Conservation (phyloP, 2,888 invertebrate species). For the Stramonita haemastoma region DNA sequence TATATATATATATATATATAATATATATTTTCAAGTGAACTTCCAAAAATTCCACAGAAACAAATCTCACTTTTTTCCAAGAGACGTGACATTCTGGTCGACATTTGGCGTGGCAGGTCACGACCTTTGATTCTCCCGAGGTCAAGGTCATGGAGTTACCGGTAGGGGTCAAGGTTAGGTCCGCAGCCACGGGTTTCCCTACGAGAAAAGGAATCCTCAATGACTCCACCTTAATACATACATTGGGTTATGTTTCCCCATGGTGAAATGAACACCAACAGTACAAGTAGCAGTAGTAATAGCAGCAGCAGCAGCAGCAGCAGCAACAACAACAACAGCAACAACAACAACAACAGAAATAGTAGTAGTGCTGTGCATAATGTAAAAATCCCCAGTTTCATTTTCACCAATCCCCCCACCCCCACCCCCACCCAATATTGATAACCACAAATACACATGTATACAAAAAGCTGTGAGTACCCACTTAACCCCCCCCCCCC, state of each 20-base stretch:
- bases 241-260: not conserved
- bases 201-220: not conserved
- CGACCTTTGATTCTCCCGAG: not conserved
- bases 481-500: too few species aligned
- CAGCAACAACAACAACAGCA: too few species aligned
- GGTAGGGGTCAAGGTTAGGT: constrained; percentile 21
- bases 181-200: constrained; percentile 3
- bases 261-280: not conserved
- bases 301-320: not conserved
- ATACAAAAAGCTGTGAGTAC: too few species aligned
- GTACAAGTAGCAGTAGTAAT: too few species aligned
- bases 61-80: not conserved
- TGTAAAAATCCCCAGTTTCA: too few species aligned
- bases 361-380: too few species aligned
- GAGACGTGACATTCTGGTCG: not conserved
- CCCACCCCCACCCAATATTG: too few species aligned
- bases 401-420: too few species aligned
- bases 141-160: constrained; percentile 2
- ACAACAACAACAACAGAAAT: not conserved
- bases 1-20: too few species aligned
- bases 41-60: too few species aligned
- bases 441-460: too few species aligned
- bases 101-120: not conserved
- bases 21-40: too few species aligned
- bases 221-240: not conserved